Evolutionary conservation across 2,113 vertebrate species (phyloP), one percentile per base, ranked within the genome.

Genomic region (Phycodurus eques): DNA sequence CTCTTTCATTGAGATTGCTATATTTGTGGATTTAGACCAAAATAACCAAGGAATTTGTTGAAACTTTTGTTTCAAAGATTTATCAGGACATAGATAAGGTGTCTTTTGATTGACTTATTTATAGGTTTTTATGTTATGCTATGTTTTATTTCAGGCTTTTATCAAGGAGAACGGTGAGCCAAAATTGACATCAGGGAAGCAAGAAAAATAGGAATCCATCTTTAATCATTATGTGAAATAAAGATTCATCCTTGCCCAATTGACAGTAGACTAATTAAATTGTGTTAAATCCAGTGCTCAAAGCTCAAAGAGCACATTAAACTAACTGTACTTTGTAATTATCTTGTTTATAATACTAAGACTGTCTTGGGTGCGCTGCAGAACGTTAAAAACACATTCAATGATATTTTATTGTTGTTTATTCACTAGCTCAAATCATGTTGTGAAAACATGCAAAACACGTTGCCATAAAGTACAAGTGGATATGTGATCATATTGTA

Each of bases 121-220:
- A 27, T 1, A 27, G 27, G 27, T 12, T 14, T 49, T 49, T 49
- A 13, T 49, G 13, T 59, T 31, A 7, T 14, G 1, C 11, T 39
- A 4, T 73, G 1, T 47, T 59, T 70, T 79, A 70, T 75, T 66
- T 62, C 75, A 92, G 91, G 87, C 76, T 15, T 92, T 86, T 69
- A 74, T 91, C 77, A 79, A 78, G 70, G 53, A 88, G 77, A 88
- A 89, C 1, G 83, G 87, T 51, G 90, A 92, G 57, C 88, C 89
- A 0, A 82, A 78, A 74, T 72, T 80, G 2, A 89, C 83, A n/a
- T 91, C 91, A 33, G 91, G 90, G 43, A 89, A 90, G 72, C 90
- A 92, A 74, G 90, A 92, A 74, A 88, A 87, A 83, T 89, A 85
- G 68, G 90, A 92, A 82, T 78, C 85, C 1, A 78, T 92, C 74